Conservation (phyloP, 2,113 vertebrate species). For the Phalacrocorax aristotelis region DNA sequence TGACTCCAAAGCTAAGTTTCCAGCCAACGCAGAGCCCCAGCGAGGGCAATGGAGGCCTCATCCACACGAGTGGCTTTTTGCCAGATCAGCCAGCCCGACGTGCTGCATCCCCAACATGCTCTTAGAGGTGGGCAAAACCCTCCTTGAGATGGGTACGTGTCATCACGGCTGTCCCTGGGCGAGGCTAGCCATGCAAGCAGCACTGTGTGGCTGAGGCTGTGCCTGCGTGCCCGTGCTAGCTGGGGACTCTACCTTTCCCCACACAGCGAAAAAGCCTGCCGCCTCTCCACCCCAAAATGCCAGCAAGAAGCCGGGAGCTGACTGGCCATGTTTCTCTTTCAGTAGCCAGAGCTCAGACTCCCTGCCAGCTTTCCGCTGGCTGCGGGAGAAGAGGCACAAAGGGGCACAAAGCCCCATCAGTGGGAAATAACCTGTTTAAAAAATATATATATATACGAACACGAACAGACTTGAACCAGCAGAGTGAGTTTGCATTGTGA, state of each 20-base stretch:
- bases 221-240: fast-evolving
- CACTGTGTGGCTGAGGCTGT: not conserved
- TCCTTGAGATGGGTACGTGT: fast-evolving
- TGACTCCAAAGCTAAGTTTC: not conserved
- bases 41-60: fast-evolving
- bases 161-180: fast-evolving
- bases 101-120: fast-evolving
- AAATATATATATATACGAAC: not conserved
- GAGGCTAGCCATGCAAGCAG: fast-evolving
- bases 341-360: not conserved
- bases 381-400: not conserved
- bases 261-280: fast-evolving
- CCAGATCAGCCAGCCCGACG: fast-evolving
- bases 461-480: not conserved
- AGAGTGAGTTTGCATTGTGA: not conserved
- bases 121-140: fast-evolving
- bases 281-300: not conserved
- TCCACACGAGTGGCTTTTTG: fast-evolving
- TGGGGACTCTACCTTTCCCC: not conserved
- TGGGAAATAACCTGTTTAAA: not conserved
- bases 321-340: not conserved
- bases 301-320: not conserved
- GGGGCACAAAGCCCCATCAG: not conserved
- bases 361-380: not conserved
- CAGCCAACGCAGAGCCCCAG: fast-evolving